Base-by-base conservation (phyloP, 2,113 vertebrate genomes). In the Bostrychus sinensis region DNA sequence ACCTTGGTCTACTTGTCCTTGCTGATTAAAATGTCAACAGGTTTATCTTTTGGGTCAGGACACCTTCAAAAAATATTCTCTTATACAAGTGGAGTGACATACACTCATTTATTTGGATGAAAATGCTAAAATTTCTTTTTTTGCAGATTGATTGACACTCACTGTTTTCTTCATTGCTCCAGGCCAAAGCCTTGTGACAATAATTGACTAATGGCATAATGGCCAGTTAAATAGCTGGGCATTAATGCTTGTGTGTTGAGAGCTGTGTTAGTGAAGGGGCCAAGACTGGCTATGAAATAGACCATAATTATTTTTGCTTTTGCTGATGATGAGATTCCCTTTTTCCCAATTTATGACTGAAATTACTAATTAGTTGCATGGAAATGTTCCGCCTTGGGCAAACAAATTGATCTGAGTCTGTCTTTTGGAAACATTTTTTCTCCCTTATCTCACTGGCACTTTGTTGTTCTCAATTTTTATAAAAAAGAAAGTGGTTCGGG, bases 291-390 rank as follows among this genome's bases (percentile, higher is more conserved):
- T 72, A 43, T 45, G 25, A 80, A 23, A 46, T 23, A 11, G 70
- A 87, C 59, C 54, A 54, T 73, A 72, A 84, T 78, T 64, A 68
- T n/a, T 75, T 81, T 75, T 60, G 66, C 59, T 43, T 64, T 56
- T 70, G 36, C 70, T 57, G 62, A 71, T 84, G 77, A 86, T 68
- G 72, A 80, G 66, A 64, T 75, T 64, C 23, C 25, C 19, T 20
- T 55, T 62, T 59, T 78, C 60, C 43, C 43, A 62, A 61, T 64
- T 75, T 65, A 56, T 81, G 68, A 75, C 66, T 81, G 57, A 54
- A 88, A 77, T 66, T 74, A 59, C 53, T 43, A 56, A 74, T 75
- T 82, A 78, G 78, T 82, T 76, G 58, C 57, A 66, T 69, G 72
- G 78, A 87, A 84, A 72, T 65, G 72, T 78, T 77, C 75, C 66